Base-by-base conservation (phyloP, 2,888 invertebrate genomes). In the Thysanoteuthis rhombus region DNA sequence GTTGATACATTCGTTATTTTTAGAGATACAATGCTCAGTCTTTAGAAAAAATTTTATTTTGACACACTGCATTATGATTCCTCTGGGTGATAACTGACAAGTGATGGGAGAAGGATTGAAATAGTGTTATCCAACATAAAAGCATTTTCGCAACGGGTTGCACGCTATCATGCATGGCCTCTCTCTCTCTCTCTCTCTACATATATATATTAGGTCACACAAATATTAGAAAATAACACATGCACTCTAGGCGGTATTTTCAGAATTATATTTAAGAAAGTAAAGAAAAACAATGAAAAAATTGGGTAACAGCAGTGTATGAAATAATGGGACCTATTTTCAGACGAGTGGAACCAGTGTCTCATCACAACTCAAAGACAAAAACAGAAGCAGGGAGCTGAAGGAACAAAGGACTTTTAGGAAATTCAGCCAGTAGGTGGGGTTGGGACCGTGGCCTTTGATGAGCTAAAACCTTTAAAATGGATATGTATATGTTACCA, bases 241-340 rank as follows among this genome's bases (percentile, higher is more conserved):
- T 6, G 6, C 58, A 58, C 28, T 3, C 58, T 58, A 2, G 58
- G 25, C 28, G 8, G 1, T 6, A 28, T 28, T 58, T 28, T 58
- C 28, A 22, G 25, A 58, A 8, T 28, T 25, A 58, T 28, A 28
- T 28, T 25, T 6, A 6, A 28, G 25, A 58, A 58, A 28, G n/a
- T n/a, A n/a, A n/a, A n/a, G n/a, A 25, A 58, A 58, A 25, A 58
- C 25, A 28, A 22, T 28, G 6, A 58, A 58, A 58, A 42, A 10
- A 42, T 42, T 19, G 8, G 25, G 6, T 58, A 32, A 75, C 2
- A 2, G 2, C 75, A 75, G n/a, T 75, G n/a, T 75, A n/a, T 75
- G n/a, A 75, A 75, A 75, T 75, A 75, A 75, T 75, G 75, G n/a
- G 75, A 75, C 75, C 75, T 75, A n/a, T 75, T 75, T 75, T 75